Conservation (phyloP, 2,113 vertebrate species). For the Chrysemys picta region DNA sequence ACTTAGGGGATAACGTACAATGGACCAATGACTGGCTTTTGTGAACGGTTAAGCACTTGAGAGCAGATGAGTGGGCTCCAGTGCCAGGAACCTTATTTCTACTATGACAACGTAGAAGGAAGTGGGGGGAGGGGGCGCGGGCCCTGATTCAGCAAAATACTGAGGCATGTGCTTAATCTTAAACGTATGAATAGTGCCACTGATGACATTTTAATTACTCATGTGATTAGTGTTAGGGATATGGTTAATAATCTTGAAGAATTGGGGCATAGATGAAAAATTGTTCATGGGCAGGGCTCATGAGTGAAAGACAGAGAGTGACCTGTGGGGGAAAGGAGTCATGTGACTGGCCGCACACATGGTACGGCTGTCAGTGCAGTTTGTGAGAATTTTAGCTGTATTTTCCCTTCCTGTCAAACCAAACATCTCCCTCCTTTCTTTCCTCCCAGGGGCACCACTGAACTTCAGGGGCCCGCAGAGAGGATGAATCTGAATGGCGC, state of each 20-base stretch:
- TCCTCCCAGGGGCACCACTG: background rate
- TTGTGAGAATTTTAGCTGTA: background rate
- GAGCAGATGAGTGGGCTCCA: background rate
- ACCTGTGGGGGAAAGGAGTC: rapidly evolving
- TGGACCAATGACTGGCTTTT: background rate
- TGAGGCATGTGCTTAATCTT: background rate
- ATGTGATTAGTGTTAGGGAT: rapidly evolving
- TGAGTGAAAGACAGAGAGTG: rapidly evolving
- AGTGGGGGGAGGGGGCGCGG: background rate
- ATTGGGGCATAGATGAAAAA: background rate
- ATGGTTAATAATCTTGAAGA: background rate
- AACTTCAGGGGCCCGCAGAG: rapidly evolving
- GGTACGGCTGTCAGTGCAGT: background rate
- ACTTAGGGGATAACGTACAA: background rate
- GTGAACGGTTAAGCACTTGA: background rate
- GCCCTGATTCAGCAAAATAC: background rate
- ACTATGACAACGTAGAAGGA: background rate
- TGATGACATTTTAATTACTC: background rate
- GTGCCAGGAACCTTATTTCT: background rate
- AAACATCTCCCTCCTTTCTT: rapidly evolving
- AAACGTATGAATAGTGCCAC: rapidly evolving
- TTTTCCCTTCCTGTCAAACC: background rate
- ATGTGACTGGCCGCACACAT: rapidly evolving
- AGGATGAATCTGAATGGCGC: slow-evolving; percentile 16
- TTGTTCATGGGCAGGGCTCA: background rate